Evolutionary conservation across 2,797 vertebrate species (phyloP), one percentile per base, ranked within the genome.

Genomic region (Rhadinocentrus ornatus): DNA sequence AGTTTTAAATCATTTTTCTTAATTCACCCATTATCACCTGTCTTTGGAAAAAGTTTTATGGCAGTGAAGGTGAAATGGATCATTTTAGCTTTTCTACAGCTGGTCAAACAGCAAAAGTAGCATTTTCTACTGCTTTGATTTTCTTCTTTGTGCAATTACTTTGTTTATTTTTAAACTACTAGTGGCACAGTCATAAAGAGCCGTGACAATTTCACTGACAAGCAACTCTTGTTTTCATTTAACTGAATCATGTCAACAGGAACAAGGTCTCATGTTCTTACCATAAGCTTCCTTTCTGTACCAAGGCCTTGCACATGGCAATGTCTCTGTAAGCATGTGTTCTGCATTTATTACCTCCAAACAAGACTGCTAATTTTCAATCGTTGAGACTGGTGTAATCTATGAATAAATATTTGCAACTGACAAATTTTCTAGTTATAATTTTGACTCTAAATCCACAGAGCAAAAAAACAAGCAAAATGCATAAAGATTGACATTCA

Each of bases 391-490:
- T 78, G 46, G 73, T 91, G 89, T 92, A 64, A 68, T 76, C 72
- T 64, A 80, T 88, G 80, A 91, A 91, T 91, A 92, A 89, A 92
- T 80, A 82, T 92, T 91, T 77, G 91, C 82, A 85, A 76, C 58
- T 71, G 62, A 66, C 71, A 69, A 68, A 39, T 75, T 32, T 60
- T 75, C 44, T 71, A 46, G 54, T 31, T 80, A 52, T 61, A 58
- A 73, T n/a, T 68, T 84, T 13, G 65, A 73, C 72, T 77, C 10
- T 41, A 2, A 64, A 70, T 48, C 54, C 41, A 70, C 22, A 70
- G 24, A 55, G 11, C n/a, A 46, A 50, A 41, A 34, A 11, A 16
- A 65, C 6, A 24, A 27, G 32, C 50, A 35, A 29, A 48, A 53
- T 4, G 11, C 0, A 29, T 35, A 6, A 13, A 29, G 0, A 7